A percentile compares a stretch with the other conserved stretches of the same genome.
These are phyloP conservation scores for Scolopax bukidnonensis DNA, from an alignment of 2,797 vertebrate genomes.

Conservation along the genomic window DNA sequence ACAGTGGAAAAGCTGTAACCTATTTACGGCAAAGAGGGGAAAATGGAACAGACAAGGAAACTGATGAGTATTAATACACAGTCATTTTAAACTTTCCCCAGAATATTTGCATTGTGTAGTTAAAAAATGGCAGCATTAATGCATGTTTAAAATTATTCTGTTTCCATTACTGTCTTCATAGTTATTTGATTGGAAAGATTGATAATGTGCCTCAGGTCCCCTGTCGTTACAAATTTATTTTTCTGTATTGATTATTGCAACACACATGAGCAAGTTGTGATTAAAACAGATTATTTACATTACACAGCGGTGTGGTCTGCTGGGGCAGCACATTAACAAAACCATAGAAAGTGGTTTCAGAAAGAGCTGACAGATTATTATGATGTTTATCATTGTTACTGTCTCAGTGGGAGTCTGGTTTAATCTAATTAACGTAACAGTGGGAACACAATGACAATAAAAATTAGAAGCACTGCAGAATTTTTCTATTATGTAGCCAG, in stretches of 20 bases:
- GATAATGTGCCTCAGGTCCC: background rate
- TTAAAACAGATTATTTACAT: background rate
- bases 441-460: slow-evolving; percentile 11
- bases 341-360: background rate
- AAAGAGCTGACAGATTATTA: background rate
- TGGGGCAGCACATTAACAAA: background rate
- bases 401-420: slow-evolving; percentile 25
- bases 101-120: background rate
- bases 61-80: background rate
- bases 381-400: slow-evolving; percentile 18
- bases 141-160: background rate
- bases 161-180: background rate
- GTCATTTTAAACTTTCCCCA: background rate
- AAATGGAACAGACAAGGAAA: background rate
- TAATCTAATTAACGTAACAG: slow-evolving; percentile 41
- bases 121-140: background rate
- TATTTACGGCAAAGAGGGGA: background rate
- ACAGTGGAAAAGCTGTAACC: background rate
- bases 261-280: background rate
- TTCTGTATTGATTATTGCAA: background rate
- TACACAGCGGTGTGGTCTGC: background rate
- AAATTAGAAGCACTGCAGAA: background rate
- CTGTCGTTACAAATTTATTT: background rate
- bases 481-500: background rate
- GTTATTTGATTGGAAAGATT: background rate